A percentile compares a stretch with the other conserved stretches of the same genome.
Conservation (phyloP, 2,113 vertebrate species). For the Chloropsis cyanopogon region DNA sequence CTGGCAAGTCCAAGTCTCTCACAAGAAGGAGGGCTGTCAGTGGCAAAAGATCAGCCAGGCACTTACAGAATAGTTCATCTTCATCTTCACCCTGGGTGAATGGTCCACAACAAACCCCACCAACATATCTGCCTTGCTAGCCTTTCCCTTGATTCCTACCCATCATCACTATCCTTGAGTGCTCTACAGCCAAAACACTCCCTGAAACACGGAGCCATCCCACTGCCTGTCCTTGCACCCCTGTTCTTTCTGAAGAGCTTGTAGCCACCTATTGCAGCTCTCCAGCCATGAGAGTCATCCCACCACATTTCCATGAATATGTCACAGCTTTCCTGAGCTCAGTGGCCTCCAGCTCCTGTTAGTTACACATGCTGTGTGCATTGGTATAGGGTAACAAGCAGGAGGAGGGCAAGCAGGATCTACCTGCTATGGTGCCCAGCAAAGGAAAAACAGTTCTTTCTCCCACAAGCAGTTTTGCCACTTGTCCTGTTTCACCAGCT, state of each 20-base stretch:
- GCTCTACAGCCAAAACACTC: neutral
- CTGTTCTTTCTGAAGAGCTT: neutral
- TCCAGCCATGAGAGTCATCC: neutral
- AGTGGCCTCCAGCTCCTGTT: neutral
- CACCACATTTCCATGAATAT: accelerated
- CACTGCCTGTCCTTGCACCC: neutral
- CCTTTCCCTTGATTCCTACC: neutral
- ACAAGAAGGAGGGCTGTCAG: neutral
- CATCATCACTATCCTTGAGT: neutral
- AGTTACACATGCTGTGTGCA: neutral
- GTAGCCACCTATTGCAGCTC: neutral
- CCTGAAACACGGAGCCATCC: neutral
- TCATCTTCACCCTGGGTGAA: neutral
- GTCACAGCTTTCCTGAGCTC: neutral
- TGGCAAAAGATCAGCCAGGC: neutral
- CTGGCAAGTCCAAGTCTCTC: neutral
- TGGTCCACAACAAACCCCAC: too few relatives aligned
- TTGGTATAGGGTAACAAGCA: neutral
- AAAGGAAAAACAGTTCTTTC: neutral
- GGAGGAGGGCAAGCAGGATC: neutral
- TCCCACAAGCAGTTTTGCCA: neutral
- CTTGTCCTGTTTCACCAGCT: neutral
- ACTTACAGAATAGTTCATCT: neutral
- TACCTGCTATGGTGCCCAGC: neutral
- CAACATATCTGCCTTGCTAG: neutral